A percentile compares a stretch with the other conserved stretches of the same genome.
Evolutionary conservation across 2,888 invertebrate species (phyloP).

Genomic region (Artemia sinica): DNA sequence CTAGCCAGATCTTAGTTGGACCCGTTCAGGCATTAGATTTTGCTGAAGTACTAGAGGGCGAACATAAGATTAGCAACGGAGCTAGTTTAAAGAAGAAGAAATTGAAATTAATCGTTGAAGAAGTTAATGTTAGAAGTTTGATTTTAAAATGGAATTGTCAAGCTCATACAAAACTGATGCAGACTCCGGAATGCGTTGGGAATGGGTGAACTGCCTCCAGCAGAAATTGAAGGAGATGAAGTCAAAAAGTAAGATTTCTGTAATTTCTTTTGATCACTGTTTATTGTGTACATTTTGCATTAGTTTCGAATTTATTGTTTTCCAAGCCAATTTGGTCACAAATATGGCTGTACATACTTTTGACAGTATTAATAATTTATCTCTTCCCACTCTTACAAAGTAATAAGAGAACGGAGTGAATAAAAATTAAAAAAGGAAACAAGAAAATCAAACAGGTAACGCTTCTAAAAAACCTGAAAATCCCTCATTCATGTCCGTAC

Average conservation of each 20-base stretch:
- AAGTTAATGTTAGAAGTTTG: constrained; percentile 58
- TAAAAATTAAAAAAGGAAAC: too few relatives aligned
- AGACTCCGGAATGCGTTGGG: constrained; percentile 21
- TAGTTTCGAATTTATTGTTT: too few relatives aligned
- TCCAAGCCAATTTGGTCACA: too few relatives aligned
- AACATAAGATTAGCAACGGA: constrained; percentile 29
- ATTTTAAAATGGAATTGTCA: constrained; percentile 73
- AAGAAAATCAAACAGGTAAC: too few relatives aligned
- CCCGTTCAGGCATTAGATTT: constrained; percentile 53
- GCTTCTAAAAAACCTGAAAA: too few relatives aligned
- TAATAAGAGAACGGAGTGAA: too few relatives aligned
- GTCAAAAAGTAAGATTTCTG: constrained; percentile 27
- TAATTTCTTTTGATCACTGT: not conserved
- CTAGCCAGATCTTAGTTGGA: constrained; percentile 56
- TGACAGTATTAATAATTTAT: too few relatives aligned
- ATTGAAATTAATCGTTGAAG: constrained; percentile 56
- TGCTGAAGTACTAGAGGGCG: constrained; percentile 53
- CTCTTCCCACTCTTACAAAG: too few relatives aligned
- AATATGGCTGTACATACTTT: too few relatives aligned
- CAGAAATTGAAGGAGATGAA: not conserved
- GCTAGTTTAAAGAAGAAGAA: constrained; percentile 33
- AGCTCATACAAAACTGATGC: constrained; percentile 27
- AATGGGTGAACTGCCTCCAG: constrained; percentile 21
- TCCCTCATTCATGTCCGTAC: too few relatives aligned
- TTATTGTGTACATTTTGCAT: too few relatives aligned